These are phyloP conservation scores for Eriocheir sinensis DNA, from an alignment of 1,140 invertebrate genomes.

Conservation along the genomic window DNA sequence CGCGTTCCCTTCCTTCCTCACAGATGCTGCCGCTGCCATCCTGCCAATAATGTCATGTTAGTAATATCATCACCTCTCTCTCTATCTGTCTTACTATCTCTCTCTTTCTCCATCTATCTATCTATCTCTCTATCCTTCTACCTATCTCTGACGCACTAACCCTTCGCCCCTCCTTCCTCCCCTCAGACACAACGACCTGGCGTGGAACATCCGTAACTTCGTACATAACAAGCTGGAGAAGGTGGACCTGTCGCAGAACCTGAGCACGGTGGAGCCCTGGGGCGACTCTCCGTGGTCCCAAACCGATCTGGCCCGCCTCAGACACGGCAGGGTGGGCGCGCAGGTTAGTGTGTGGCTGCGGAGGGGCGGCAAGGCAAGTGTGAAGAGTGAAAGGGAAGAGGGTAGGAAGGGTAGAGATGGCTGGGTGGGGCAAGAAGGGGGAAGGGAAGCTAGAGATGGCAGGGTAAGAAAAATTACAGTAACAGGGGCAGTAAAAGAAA, in stretches of 20 bases:
- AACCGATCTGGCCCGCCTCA: conserved; percentile 84
- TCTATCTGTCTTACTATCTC: background rate
- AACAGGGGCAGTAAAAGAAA: too few species aligned
- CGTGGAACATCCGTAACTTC: conserved; percentile 82
- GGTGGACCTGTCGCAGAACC: conserved; percentile 81
- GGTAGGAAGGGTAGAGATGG: background rate
- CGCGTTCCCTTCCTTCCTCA: conserved; percentile 49
- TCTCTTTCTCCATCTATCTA: background rate
- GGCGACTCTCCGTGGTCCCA: conserved; percentile 83
- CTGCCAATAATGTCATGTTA: background rate
- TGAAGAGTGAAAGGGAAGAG: background rate
- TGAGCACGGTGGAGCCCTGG: conserved; percentile 80
- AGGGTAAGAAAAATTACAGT: too few species aligned
- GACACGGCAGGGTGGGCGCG: conserved; percentile 84
- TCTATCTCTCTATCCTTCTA: background rate
- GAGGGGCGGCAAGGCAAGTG: too few species aligned
- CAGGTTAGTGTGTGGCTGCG: conserved; percentile 83
- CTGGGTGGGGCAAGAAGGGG: background rate
- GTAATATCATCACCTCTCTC: background rate
- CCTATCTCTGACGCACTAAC: background rate
- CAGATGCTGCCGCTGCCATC: background rate
- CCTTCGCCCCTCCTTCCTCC: background rate
- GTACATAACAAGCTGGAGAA: conserved; percentile 82
- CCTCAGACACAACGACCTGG: conserved; percentile 83
- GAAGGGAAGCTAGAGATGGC: background rate